Base-by-base conservation (phyloP, 2,888 invertebrate genomes). In the Himalopsyche tibetana region DNA sequence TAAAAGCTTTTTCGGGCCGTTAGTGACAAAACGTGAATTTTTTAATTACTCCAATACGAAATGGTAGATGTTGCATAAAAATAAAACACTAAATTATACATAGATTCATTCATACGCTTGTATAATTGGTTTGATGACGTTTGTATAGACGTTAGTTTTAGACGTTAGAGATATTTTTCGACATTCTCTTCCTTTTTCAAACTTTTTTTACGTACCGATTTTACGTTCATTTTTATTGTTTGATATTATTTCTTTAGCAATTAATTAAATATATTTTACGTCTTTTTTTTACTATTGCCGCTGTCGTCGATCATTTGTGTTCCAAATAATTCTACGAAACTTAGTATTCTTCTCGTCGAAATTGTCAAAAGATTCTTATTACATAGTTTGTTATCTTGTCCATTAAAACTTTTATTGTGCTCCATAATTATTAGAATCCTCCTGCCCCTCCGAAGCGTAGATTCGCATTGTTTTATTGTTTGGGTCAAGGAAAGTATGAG, bases 351-450 rank as follows among this genome's bases (percentile, higher is more conserved):
- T 63, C 11, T 63, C 3, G 56, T 63, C 8, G 28, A 4, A 63
- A 63, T 19, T 63, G 19, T 63, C 19, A 19, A 11, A 63, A 63
- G 63, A 63, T 63, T 63, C 63, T 63, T 28, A 28, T 63, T 63
- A 19, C n/a, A 63, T 63, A 63, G 63, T 63, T 56, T 63, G 63
- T 63, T 63, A 63, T 63, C 63, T 63, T 9, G n/a, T 28, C 19
- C 63, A 19, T 63, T 63, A 63, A 63, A 63, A 63, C 63, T 63
- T 63, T 63, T 63, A 63, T 63, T 63, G 63, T 63, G 63, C 19
- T 63, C 63, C 19, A 19, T 63, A 63, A 63, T 63, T 63, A 63
- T 63, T 63, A 63, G 63, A 19, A 63, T 63, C 19, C 63, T 63
- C 19, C 63, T 19, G 63, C 63, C 63, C 63, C 15, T 9, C 5